Percentiles rank a stretch among this genome's conserved stretches.
These are phyloP conservation scores for Druceiella hillmani DNA, from an alignment of 2,888 invertebrate species.

Conservation along the genomic window DNA sequence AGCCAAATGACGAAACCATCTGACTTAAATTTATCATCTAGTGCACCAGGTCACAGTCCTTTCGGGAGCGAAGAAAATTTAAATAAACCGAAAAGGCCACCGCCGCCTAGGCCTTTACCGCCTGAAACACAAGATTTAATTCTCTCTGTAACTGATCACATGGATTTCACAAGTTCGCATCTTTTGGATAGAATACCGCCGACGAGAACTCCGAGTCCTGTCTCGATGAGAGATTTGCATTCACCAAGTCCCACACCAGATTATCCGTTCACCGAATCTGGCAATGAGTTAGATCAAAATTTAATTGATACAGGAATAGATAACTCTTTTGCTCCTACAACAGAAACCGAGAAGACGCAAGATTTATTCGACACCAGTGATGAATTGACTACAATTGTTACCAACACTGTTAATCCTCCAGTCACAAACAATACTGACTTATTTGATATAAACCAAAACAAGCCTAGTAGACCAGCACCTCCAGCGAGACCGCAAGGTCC, in stretches of 20 bases:
- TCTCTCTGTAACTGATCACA: conserved; percentile 78
- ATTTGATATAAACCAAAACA: conserved; percentile 43
- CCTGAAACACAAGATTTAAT: conserved; percentile 82
- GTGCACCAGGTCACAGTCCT: conserved; percentile 25
- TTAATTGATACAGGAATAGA: too few species aligned
- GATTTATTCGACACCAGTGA: too few species aligned
- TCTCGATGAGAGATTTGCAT: conserved; percentile 74
- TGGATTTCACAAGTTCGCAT: conserved; percentile 84
- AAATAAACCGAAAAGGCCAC: conserved; percentile 34
- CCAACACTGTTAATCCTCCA: too few species aligned
- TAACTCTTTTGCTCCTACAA: too few species aligned
- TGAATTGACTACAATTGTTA: too few species aligned
- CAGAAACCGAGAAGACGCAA: too few species aligned
- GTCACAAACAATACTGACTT: conserved; percentile 18
- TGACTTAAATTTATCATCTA: conserved; percentile 35
- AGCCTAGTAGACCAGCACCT: conserved; percentile 34
- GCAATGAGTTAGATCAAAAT: too few species aligned
- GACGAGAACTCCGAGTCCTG: conserved; percentile 83
- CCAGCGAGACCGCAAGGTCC: conserved; percentile 44
- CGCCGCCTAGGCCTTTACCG: conserved; percentile 58
- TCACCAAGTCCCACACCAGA: conserved; percentile 82
- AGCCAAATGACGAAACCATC: conserved; percentile 34
- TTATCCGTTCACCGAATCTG: too few species aligned
- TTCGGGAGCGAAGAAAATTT: conserved; percentile 28
- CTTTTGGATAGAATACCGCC: conserved; percentile 77